phyloP scores from a whole-genome alignment of 1,140 invertebrate genomes.

The Sarcophaga bullata region DNA sequence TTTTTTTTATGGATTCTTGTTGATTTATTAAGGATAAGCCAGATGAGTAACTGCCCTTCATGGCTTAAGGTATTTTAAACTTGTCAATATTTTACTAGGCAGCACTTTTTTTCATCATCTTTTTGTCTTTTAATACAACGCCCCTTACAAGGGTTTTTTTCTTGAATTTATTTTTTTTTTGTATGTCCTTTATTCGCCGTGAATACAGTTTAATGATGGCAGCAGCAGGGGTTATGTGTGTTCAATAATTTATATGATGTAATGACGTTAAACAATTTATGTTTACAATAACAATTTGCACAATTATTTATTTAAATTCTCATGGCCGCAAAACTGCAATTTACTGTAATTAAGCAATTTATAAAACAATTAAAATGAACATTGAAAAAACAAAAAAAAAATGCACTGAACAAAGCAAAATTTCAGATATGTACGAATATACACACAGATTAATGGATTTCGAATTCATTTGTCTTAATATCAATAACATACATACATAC shows the following conservation, averaged over 20 bases:
- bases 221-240: not conserved
- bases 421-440: not conserved
- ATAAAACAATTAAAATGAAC: constrained; percentile 30
- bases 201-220: not conserved
- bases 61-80: constrained; percentile 36
- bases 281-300: constrained; percentile 21
- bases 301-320: constrained; percentile 37
- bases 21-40: constrained; percentile 37
- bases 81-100: constrained; percentile 26
- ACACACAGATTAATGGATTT: not conserved
- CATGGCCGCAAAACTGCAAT: constrained; percentile 28
- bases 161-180: not conserved
- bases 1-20: constrained; percentile 27
- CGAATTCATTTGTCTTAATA: not conserved
- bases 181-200: not conserved
- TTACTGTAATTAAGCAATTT: constrained; percentile 38
- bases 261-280: not conserved
- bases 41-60: constrained; percentile 30
- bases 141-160: not conserved
- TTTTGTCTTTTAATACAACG: not conserved
- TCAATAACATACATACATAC: not conserved
- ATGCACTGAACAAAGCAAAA: not conserved
- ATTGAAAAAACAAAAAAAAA: not conserved
- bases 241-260: constrained; percentile 11
- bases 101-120: not conserved